Percentiles rank a stretch among this genome's conserved stretches.
phyloP scores from a whole-genome alignment of 1,140 invertebrate genomes.

The Aphis craccivora region DNA sequence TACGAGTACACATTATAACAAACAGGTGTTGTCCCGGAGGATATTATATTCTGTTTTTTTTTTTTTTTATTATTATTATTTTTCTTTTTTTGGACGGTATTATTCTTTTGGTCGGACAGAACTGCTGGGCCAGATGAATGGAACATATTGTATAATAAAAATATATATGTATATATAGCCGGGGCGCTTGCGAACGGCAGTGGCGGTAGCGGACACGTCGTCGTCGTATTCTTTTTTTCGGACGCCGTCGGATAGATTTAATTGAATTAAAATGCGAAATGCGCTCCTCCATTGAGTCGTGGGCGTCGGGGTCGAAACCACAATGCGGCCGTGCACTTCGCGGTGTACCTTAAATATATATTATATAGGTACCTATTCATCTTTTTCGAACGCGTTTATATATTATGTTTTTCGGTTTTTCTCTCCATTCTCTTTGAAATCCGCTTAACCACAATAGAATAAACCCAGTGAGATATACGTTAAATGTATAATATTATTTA shows the following conservation, averaged over 20 bases:
- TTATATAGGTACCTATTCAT: constrained; percentile 1
- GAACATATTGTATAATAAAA: constrained; percentile 7
- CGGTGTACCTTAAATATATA: constrained; percentile 10
- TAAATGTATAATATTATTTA: no score
- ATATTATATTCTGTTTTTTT: constrained; percentile 13
- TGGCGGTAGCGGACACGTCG: not conserved
- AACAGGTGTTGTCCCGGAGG: constrained; percentile 33
- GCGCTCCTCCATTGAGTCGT: constrained; percentile 21
- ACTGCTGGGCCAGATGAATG: not conserved
- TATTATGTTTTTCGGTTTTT: not conserved
- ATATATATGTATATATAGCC: not conserved
- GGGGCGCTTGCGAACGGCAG: constrained; percentile 3
- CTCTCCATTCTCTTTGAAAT: constrained; percentile 29
- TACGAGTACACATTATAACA: not conserved
- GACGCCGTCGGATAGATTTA: constrained; percentile 53
- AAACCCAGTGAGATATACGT: not conserved
- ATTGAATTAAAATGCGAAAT: constrained; percentile 56
- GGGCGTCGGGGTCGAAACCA: constrained; percentile 54
- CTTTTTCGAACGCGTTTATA: constrained; percentile 3
- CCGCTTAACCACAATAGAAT: constrained; percentile 54
- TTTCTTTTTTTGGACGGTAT: not conserved
- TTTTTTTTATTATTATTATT: not conserved
- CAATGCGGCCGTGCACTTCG: constrained; percentile 26
- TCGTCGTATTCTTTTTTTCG: constrained; percentile 20
- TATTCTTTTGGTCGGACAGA: not conserved